Evolutionary conservation across 2,113 vertebrate genomes (phyloP).

Genomic region (Xenopus tropicalis): UCB_Xtro_10.0 CM004448.2:13884501-13885000

Average conservation of each 20-base stretch:
- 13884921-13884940: conserved; percentile 41
- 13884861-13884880: conserved; percentile 40
- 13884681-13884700: too few relatives aligned
- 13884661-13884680: too few relatives aligned
- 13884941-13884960: conserved; percentile 32
- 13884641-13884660: too few relatives aligned
- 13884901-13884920: conserved; percentile 33
- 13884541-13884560: conserved; percentile 49
- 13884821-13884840: conserved; percentile 23
- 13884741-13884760: conserved; percentile 40
- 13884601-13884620: neutral
- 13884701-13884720: conserved; percentile 1
- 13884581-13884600: conserved; percentile 34
- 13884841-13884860: conserved; percentile 33
- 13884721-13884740: conserved; percentile 9
- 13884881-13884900: conserved; percentile 8
- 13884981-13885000: conserved; percentile 52
- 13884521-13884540: conserved; percentile 47
- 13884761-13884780: conserved; percentile 41
- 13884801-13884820: conserved; percentile 35
- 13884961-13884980: conserved; percentile 42
- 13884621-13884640: neutral
- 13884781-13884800: conserved; percentile 15
- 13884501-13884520: conserved; percentile 69
- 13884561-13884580: conserved; percentile 46